Base-by-base conservation (phyloP, 2,113 vertebrate genomes). In the Leptocoma aspasia region DNA sequence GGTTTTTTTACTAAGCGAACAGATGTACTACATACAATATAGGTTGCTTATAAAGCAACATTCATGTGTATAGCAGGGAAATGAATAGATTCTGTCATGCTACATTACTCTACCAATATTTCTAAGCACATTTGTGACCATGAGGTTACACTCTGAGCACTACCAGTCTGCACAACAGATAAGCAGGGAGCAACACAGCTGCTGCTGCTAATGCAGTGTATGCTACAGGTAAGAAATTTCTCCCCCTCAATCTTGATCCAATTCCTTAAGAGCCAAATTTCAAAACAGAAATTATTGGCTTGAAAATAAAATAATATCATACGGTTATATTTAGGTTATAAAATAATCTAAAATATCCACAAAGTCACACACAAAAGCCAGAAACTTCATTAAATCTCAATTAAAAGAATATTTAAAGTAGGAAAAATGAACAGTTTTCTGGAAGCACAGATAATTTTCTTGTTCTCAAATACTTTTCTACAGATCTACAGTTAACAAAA, bases 121-220 rank as follows among this genome's bases (percentile, higher is more conserved):
- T 92, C 41, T 49, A 78, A 64, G 18, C 52, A 49, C 39, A 18
- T 54, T 33, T 54, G 12, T 52, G 59, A 66, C 11, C 8, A 11
- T 5, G 7, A 75, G 33, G 15, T 77, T 83, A 50, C 33, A 42
- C 23, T 11, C 26, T 16, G 33, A 83, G 76, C 33, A 8, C 27
- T 63, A 39, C 30, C 80, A 81, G 39, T 23, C 60, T 27, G 13
- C 21, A 59, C 8, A 81, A 52, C 18, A 78, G 24, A 81, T 37
- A 61, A 33, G 21, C 28, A 71, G 27, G 28, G 26, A 82, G 41
- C 23, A 60, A 44, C 15, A 63, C 9, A 71, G 14, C 19, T 63
- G 28, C 41, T 87, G 52, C 61, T 60, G 22, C 18, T 66, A 54
- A 30, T 1, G 2, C 10, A 77, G 9, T 0, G 0, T 1, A 44